Conservation (phyloP, 2,797 vertebrate genomes). For the Pygocentrus nattereri region DNA sequence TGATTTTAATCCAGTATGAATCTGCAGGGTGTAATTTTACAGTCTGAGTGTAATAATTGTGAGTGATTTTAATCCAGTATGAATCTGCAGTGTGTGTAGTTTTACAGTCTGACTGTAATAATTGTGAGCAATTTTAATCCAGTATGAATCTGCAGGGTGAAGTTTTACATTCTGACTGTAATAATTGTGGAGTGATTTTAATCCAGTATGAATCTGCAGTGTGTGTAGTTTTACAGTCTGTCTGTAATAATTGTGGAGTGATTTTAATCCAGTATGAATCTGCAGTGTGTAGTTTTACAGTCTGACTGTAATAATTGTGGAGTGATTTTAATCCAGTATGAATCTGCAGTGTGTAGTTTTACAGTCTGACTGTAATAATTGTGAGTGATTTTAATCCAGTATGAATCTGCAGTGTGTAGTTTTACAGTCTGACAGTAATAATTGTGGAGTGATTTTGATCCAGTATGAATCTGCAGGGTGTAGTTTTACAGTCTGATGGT, state of each 20-base stretch:
- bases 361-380: background rate
- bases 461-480: background rate
- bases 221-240: background rate
- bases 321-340: no score
- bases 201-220: background rate
- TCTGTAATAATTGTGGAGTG: background rate
- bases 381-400: background rate
- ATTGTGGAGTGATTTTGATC: no score
- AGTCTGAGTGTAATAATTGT: no score
- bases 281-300: no score
- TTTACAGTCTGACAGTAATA: no score
- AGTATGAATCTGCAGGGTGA: background rate
- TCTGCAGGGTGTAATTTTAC: no score
- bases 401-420: background rate
- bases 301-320: no score
- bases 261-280: background rate
- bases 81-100: background rate
- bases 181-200: no score
- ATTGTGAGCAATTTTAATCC: background rate
- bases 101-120: background rate
- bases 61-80: no score
- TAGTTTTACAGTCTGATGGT: background rate
- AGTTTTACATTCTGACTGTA: no score
- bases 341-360: background rate
- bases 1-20: background rate